Percentiles rank a stretch among this genome's conserved stretches.
These are phyloP conservation scores for Procambarus virginalis DNA, from an alignment of 1,140 invertebrate species.

Conservation along the genomic window DNA sequence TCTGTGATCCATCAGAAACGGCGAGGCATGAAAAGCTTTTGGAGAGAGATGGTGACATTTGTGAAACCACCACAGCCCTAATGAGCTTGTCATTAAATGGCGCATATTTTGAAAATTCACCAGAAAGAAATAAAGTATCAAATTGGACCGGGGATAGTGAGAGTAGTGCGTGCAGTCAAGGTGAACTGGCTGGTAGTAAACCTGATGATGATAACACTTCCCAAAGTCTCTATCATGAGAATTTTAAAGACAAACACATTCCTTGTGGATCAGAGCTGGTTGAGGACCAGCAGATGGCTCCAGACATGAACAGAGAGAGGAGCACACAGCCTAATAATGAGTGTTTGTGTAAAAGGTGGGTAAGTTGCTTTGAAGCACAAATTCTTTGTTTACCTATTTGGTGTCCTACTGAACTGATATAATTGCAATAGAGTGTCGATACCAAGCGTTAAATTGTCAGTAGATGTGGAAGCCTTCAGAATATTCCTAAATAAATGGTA, in stretches of 20 bases:
- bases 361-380: background rate
- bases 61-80: conserved; percentile 21
- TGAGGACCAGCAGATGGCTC: background rate
- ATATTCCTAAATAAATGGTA: too few species aligned
- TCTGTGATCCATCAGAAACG: background rate
- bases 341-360: conserved; percentile 28
- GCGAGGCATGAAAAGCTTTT: background rate
- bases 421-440: too few species aligned
- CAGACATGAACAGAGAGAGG: background rate
- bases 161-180: background rate
- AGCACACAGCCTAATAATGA: conserved; percentile 15
- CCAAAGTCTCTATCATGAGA: background rate
- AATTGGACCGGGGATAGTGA: background rate
- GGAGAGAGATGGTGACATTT: background rate
- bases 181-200: background rate
- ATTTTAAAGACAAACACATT: background rate
- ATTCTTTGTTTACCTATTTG: too few species aligned
- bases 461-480: too few species aligned
- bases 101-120: background rate
- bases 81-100: conserved; percentile 11
- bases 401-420: too few species aligned
- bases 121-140: background rate
- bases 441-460: too few species aligned
- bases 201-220: background rate
- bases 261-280: background rate